phyloP scores from a whole-genome alignment of 2,113 vertebrate species.

The Vireo altiloquus region DNA sequence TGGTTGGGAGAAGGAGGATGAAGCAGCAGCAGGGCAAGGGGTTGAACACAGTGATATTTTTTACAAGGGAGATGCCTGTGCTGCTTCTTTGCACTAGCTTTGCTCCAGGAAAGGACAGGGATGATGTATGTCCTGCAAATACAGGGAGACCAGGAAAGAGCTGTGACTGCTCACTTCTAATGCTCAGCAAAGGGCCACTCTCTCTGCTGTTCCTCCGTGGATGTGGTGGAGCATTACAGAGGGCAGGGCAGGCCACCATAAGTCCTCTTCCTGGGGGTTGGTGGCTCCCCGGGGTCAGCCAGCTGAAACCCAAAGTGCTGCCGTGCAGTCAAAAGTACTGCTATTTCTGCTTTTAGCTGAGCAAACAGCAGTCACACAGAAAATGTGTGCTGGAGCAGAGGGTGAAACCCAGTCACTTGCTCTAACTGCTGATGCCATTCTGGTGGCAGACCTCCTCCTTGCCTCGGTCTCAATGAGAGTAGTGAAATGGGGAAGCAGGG shows the following conservation, averaged over 20 bases:
- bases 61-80: not conserved
- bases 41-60: not conserved
- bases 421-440: not conserved
- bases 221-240: rapidly evolving
- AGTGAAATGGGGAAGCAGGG: not conserved
- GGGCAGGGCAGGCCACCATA: not conserved
- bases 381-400: not conserved
- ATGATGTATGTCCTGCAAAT: not conserved
- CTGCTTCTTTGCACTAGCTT: not conserved
- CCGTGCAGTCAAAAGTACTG: not conserved
- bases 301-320: not conserved
- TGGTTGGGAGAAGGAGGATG: not conserved
- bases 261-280: not conserved
- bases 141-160: not conserved
- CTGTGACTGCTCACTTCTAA: not conserved
- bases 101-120: not conserved
- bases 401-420: not conserved
- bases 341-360: conserved; percentile 14
- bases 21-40: not conserved
- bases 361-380: not conserved
- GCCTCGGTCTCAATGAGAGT: not conserved
- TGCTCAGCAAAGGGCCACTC: not conserved
- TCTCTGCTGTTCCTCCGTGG: not conserved
- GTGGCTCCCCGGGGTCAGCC: not conserved
- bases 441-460: not conserved